These are phyloP conservation scores for Linnaemya tessellans DNA, from an alignment of 2,888 invertebrate species.

Conservation along the genomic window DNA sequence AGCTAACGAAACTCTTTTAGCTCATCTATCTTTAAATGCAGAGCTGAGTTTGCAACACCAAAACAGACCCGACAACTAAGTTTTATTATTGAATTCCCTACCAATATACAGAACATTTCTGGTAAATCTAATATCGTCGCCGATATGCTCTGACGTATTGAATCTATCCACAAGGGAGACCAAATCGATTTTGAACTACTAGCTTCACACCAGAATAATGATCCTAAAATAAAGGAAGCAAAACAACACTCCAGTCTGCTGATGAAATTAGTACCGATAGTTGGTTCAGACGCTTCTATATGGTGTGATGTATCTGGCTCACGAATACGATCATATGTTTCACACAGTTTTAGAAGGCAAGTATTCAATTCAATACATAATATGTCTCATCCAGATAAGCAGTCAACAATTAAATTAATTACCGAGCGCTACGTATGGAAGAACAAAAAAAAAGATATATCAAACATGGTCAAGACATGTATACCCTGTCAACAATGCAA, in stretches of 20 bases:
- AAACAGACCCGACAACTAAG: slow-evolving; percentile 76
- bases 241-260: slow-evolving; percentile 33
- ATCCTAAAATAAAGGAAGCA: neutral
- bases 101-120: slow-evolving; percentile 48
- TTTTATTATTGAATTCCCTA: slow-evolving; percentile 72
- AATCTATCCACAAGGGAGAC: neutral
- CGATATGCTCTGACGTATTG: slow-evolving; percentile 56
- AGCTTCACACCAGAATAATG: neutral
- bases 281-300: slow-evolving; percentile 28
- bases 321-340: slow-evolving; percentile 42
- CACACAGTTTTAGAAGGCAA: neutral
- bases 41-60: slow-evolving; percentile 31
- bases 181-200: slow-evolving; percentile 14
- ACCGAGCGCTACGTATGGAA: slow-evolving; percentile 62
- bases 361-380: slow-evolving; percentile 25
- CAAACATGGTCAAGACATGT: slow-evolving; percentile 44
- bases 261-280: slow-evolving; percentile 41
- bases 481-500: slow-evolving; percentile 47
- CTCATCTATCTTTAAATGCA: slow-evolving; percentile 56
- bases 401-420: slow-evolving; percentile 37
- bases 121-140: slow-evolving; percentile 67
- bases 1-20: slow-evolving; percentile 37
- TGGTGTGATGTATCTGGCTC: slow-evolving; percentile 60
- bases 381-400: slow-evolving; percentile 18
- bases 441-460: slow-evolving; percentile 51